These are phyloP conservation scores for Ceramica pisi DNA, from an alignment of 2,888 invertebrate genomes.

Conservation along the genomic window DNA sequence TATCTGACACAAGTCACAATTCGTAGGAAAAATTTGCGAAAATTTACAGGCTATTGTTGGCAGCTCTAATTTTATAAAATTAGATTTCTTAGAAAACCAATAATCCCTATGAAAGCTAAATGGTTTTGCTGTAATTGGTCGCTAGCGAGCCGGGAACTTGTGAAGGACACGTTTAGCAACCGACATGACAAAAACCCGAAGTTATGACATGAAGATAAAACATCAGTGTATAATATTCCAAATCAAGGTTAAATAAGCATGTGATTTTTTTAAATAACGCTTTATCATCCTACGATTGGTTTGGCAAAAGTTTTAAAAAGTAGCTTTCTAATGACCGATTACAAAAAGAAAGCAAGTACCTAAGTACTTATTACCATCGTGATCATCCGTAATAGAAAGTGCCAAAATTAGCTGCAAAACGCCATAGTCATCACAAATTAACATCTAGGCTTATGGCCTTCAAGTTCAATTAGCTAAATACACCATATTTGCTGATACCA, in stretches of 20 bases:
- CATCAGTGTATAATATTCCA: no score
- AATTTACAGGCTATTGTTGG: not conserved
- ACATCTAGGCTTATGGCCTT: not conserved
- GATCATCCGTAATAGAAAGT: not conserved
- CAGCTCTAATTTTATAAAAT: no score
- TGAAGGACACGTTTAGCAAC: not conserved
- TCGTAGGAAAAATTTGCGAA: not conserved
- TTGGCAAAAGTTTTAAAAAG: no score
- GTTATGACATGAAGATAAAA: no score
- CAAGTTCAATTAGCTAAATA: conserved; percentile 8
- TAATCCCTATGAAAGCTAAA: no score
- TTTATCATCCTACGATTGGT: no score
- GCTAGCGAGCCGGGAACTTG: not conserved
- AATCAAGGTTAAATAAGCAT: not conserved
- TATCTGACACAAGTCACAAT: not conserved
- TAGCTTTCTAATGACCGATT: no score
- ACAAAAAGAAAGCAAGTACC: not conserved
- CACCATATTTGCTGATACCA: conserved; percentile 23
- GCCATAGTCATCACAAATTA: conserved; percentile 2
- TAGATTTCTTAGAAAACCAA: no score
- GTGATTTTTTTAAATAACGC: not conserved
- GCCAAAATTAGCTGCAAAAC: not conserved
- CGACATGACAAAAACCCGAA: not conserved
- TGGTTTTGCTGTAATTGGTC: not conserved
- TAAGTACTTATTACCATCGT: not conserved